phyloP scores from a whole-genome alignment of 2,113 vertebrate genomes.

The Catharus fuscescens region DNA sequence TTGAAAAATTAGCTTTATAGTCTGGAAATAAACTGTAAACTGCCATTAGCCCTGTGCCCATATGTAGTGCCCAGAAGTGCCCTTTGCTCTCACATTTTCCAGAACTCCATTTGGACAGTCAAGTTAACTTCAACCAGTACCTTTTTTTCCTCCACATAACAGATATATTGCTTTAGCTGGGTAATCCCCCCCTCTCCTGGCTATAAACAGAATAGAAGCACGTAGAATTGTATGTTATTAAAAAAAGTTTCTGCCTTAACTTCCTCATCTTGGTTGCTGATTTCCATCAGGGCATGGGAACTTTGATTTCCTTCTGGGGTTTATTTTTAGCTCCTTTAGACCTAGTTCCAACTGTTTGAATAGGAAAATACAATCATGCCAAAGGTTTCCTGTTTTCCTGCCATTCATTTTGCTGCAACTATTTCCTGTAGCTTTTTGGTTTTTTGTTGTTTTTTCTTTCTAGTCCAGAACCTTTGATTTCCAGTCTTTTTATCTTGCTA shows the following conservation, averaged over 20 bases:
- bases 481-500: not conserved
- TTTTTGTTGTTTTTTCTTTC: not conserved
- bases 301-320: not conserved
- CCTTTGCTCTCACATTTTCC: not conserved
- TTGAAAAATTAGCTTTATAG: not conserved
- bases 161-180: not conserved
- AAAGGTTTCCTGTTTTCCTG: conserved; percentile 10
- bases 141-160: not conserved
- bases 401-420: not conserved
- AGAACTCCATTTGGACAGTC: not conserved
- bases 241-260: not conserved
- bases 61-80: not conserved
- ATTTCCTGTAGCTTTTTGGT: not conserved
- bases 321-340: conserved; percentile 39
- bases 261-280: not conserved
- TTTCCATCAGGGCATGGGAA: not conserved
- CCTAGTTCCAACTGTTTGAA: not conserved
- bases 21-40: not conserved
- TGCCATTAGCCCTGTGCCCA: not conserved
- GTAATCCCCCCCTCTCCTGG: not conserved
- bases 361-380: not conserved
- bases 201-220: not conserved
- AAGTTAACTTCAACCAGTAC: not conserved
- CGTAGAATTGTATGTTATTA: not conserved
- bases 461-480: not conserved